Evolutionary conservation across 2,888 invertebrate species (phyloP), one percentile per base, ranked within the genome.

Genomic region (Heliothis peltigera): DNA sequence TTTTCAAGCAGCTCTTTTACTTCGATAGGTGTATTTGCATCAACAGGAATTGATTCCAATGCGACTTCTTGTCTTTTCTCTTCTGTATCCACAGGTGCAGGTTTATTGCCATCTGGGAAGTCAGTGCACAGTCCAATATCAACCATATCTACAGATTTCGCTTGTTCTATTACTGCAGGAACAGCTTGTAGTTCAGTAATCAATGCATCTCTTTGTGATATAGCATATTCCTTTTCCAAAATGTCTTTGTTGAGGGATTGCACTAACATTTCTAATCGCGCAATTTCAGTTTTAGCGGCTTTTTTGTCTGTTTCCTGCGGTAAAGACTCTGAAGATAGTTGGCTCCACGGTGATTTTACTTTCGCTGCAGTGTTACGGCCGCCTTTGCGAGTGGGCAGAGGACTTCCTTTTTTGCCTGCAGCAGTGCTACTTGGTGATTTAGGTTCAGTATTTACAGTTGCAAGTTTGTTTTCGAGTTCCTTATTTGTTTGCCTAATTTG

Each of bases 401-500:
- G 94, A 66, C 94, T 94, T 42, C 86, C 89, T 78, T 89, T 94
- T 76, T 92, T 93, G 53, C 83, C 85, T 48, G 91, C 89, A 53
- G 92, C 89, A 61, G 79, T 78, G 47, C 72, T 72, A 21, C 79
- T 51, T 42, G 82, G 67, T 18, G 85, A 66, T 84, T 94, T 94
- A 35, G 85, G 43, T 64, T 93, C 93, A 58, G 81, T 70, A 72
- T 79, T 89, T 17, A 85, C 76, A 56, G 82, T 87, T 10, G 91
- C 88, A 44, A 96, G 84, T 85, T 95, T 95, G 58, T 89, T 91
- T 88, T 96, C 95, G 21, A 96, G 90, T 75, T 96, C 95, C 66
- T 95, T 93, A 75, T 95, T 95, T 44, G 95, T 92, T 77, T 93
- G 92, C 72, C 95, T 92, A 32, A 96, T 94, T 81, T 95, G 91